These are phyloP conservation scores for Philypnodon macrostomus DNA, from an alignment of 2,797 vertebrate species.

Conservation along the genomic window DNA sequence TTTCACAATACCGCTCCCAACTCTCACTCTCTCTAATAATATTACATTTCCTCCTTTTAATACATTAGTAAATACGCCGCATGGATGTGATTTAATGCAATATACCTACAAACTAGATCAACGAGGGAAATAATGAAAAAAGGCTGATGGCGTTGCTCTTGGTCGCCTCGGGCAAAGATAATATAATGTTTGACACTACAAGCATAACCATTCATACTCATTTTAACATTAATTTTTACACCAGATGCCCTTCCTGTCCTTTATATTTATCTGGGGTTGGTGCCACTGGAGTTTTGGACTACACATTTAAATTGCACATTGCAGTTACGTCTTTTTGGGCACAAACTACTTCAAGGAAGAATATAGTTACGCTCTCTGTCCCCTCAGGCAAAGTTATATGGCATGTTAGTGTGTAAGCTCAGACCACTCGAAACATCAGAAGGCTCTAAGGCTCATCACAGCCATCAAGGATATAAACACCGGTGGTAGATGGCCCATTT, in stretches of 20 bases:
- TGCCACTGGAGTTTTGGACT: no score
- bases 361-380: slow-evolving; percentile 38
- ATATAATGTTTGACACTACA: no score
- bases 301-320: no score
- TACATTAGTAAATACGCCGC: slow-evolving; percentile 58
- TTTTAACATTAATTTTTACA: no score
- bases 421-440: slow-evolving; percentile 71
- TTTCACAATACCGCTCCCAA: slow-evolving; percentile 57
- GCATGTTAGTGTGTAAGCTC: slow-evolving; percentile 63
- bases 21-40: slow-evolving; percentile 56
- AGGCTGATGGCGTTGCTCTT: no score
- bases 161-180: slow-evolving; percentile 49
- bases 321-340: no score
- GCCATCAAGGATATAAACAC: slow-evolving; percentile 58
- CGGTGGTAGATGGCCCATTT: slow-evolving; percentile 48
- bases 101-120: slow-evolving; percentile 60
- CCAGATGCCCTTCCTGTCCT: no score
- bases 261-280: no score
- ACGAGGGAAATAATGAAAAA: slow-evolving; percentile 27
- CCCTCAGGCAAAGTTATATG: slow-evolving; percentile 53
- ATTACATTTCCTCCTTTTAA: slow-evolving; percentile 56
- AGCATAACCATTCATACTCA: no score
- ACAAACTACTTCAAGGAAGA: no score
- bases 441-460: slow-evolving; percentile 61
- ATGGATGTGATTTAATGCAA: slow-evolving; percentile 59